phyloP scores from a whole-genome alignment of 2,888 invertebrate genomes.

The Lepidocyrtoides sp. region DNA sequence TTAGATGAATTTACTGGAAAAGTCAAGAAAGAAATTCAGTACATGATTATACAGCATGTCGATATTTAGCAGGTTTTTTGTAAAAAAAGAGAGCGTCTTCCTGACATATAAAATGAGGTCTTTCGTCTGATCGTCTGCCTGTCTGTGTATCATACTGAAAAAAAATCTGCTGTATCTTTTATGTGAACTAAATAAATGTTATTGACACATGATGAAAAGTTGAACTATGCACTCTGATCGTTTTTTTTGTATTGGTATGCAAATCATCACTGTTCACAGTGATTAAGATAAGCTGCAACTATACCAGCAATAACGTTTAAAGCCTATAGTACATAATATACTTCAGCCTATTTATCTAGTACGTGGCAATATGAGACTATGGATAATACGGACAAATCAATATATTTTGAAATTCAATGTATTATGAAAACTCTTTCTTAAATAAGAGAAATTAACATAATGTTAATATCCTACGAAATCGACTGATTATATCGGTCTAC shows the following conservation, averaged over 20 bases:
- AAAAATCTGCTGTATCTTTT: neutral
- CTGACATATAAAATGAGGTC: slow-evolving; percentile 70
- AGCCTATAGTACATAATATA: too few species aligned
- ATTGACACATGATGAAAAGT: slow-evolving; percentile 65
- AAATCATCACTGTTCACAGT: slow-evolving; percentile 70
- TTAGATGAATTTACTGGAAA: neutral
- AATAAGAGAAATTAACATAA: neutral
- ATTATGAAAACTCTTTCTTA: too few species aligned
- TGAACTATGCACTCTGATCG: slow-evolving; percentile 65
- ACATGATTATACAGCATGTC: neutral
- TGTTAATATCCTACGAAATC: neutral
- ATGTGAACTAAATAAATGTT: slow-evolving; percentile 77
- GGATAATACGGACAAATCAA: too few species aligned
- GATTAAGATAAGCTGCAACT: slow-evolving; percentile 66
- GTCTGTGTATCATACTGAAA: slow-evolving; percentile 47
- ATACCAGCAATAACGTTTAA: too few species aligned
- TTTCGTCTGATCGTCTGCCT: slow-evolving; percentile 75
- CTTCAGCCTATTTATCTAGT: too few species aligned
- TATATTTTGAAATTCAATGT: too few species aligned
- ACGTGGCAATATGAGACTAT: too few species aligned
- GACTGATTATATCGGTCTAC: slow-evolving; percentile 7
- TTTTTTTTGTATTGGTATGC: slow-evolving; percentile 66
- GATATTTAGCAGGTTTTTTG: slow-evolving; percentile 23
- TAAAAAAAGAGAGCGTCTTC: neutral
- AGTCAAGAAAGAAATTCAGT: neutral